Evolutionary conservation across 2,113 vertebrate genomes (phyloP), one percentile per base, ranked within the genome.

Genomic region (Pseudolaguvia tuberculata): DNA sequence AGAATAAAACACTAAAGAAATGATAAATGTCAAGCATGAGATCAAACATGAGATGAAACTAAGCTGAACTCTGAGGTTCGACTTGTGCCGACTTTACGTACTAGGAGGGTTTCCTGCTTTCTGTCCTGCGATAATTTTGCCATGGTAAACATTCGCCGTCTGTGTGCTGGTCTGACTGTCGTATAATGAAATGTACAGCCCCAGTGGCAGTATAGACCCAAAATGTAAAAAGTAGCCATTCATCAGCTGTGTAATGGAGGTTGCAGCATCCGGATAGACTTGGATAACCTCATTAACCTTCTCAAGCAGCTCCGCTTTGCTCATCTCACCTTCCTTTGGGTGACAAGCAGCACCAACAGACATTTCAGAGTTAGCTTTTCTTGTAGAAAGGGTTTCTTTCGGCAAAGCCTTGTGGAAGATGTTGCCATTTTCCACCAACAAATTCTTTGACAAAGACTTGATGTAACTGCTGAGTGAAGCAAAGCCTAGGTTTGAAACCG

Each of bases 111-210:
- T 62, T 67, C 67, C 56, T 47, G n/a, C 3, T 4, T 65, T 50
- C 21, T 14, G 35, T 10, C 29, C 45, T 42, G 42, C 35, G 10
- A 7, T 73, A 20, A 45, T 4, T 39, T 67, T 52, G 21, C 55
- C 0, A 62, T 39, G 67, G 29, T 31, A 21, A 68, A 25, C 0
- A 13, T 59, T 39, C 51, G 18, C 5, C 5, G 58, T 23, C 1
- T 11, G 25, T 42, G 53, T 81, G 29, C 6, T 39, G 75, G 74
- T 0, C 7, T 35, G 79, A 65, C 1, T 76, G 68, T 87, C 72
- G 21, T 89, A 88, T 45, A 90, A 58, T 1, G 89, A 87, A 82
- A 78, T 83, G 66, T 88, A 88, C 51, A 81, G 75, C 4, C 8
- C 3, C 7, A 87, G 42, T 6, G 90, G 88, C 42, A 89, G 52